Base-by-base conservation (phyloP, 2,797 vertebrate genomes). In the Carapus acus region DNA sequence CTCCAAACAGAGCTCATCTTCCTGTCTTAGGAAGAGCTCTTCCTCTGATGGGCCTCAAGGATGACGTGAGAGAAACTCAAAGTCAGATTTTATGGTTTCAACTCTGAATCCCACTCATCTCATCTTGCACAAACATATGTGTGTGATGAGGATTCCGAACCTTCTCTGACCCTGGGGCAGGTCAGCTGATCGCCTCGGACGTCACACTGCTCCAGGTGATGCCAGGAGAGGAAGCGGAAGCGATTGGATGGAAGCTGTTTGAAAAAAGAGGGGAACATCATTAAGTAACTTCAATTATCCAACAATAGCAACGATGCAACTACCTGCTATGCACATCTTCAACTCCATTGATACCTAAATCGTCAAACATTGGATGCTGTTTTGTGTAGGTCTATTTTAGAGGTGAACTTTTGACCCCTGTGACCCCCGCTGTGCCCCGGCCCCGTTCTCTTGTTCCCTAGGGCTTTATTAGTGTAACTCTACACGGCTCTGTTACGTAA, bases 161-260 rank as follows among this genome's bases (percentile, higher is more conserved):
- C 93, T 91, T 95, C 86, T 88, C 93, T 89, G 71, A 98, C 90
- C 77, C 94, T 86, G 64, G 94, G 95, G 56, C 91, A 94, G 62
- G 17, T 83, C 67, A 98, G 90, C 82, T 94, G 92, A 80, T 91
- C 87, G 54, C 94, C 95, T 43, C 65, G 85, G 71, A 97, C 76
- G 21, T 88, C 85, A 41, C 89, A 89, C 48, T 91, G 89, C 63
- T 92, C 88, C 78, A 96, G 68, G 43, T 87, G 83, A 56, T 86
- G 85, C 94, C 93, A 97, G 37, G 85, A 79, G 19, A 87, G 81
- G 60, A 91, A 92, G 55, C 89, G 90, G 71, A 89, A 94, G 33
- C 85, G 86, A 69, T 90, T 90, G 57, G 92, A 93, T 48, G 92
- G 93, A 79, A 97, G 88, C 94, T 98, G 76, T 47, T 46, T 49